A percentile compares a stretch with the other conserved stretches of the same genome.
Conservation (phyloP, 2,888 invertebrate species). For the Seira musarum region DNA sequence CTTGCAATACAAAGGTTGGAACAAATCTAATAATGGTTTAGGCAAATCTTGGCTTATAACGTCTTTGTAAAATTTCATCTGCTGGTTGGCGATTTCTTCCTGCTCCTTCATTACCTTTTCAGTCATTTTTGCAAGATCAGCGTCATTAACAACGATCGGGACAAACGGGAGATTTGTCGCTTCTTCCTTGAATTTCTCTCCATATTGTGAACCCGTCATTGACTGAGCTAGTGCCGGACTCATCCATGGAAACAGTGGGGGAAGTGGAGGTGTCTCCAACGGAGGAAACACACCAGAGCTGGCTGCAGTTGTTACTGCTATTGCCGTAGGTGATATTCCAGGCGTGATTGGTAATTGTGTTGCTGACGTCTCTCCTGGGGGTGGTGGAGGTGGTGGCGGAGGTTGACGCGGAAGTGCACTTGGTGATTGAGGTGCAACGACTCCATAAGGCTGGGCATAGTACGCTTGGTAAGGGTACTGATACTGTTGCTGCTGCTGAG, state of each 20-base stretch:
- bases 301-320: background rate
- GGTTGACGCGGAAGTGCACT: background rate
- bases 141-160: slow-evolving; percentile 51
- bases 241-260: slow-evolving; percentile 65
- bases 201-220: slow-evolving; percentile 24
- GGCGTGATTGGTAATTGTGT: background rate
- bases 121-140: slow-evolving; percentile 58
- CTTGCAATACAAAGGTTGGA: slow-evolving; percentile 66
- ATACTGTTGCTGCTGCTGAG: slow-evolving; percentile 26
- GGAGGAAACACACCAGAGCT: slow-evolving; percentile 17
- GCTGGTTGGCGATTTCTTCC: slow-evolving; percentile 39
- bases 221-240: slow-evolving; percentile 41
- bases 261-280: slow-evolving; percentile 61
- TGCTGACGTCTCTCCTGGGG: slow-evolving; percentile 23
- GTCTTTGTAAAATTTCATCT: slow-evolving; percentile 55
- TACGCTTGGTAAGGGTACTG: background rate
- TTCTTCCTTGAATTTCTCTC: slow-evolving; percentile 38
- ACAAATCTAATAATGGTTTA: slow-evolving; percentile 59
- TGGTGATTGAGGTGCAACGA: background rate
- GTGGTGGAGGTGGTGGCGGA: slow-evolving; percentile 22
- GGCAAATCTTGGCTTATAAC: slow-evolving; percentile 58
- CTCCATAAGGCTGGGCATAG: slow-evolving; percentile 13
- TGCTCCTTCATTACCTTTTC: slow-evolving; percentile 52
- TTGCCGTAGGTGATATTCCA: background rate
- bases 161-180: slow-evolving; percentile 58